These are phyloP conservation scores for Amyelois transitella DNA, from an alignment of 1,140 invertebrate species.

Conservation along the genomic window DNA sequence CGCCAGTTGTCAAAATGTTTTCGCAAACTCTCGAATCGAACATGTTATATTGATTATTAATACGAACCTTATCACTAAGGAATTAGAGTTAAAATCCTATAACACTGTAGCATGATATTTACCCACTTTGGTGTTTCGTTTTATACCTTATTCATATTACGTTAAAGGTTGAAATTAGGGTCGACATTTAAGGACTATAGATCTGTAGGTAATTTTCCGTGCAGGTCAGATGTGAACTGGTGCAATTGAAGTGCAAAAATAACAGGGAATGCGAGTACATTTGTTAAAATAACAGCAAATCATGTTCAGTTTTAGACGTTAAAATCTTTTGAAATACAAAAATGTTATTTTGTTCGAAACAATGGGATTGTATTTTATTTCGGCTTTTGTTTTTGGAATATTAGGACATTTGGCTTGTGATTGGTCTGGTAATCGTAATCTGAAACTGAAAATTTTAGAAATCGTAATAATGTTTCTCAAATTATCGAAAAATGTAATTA, in stretches of 20 bases:
- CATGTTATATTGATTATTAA: neutral
- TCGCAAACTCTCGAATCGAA: slow-evolving; percentile 27
- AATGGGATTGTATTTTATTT: neutral
- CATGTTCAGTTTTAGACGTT: slow-evolving; percentile 19
- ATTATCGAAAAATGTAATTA: no score
- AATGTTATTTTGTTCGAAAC: neutral
- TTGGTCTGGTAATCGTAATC: no score
- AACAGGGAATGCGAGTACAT: slow-evolving; percentile 55
- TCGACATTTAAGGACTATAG: neutral
- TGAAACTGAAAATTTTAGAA: no score
- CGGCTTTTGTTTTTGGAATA: neutral
- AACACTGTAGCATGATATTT: neutral
- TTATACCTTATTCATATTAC: no score
- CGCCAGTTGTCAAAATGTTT: slow-evolving; percentile 60
- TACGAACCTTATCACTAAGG: neutral
- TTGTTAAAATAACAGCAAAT: slow-evolving; percentile 51
- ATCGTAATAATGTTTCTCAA: no score
- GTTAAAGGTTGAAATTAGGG: slow-evolving; percentile 19
- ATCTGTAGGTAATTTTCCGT: neutral
- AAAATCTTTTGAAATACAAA: neutral
- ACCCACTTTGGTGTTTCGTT: no score
- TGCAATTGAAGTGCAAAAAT: slow-evolving; percentile 54
- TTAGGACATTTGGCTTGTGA: no score
- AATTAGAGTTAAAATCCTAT: slow-evolving; percentile 6
- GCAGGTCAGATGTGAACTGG: slow-evolving; percentile 33